These are phyloP conservation scores for Melitaea cinxia DNA, from an alignment of 1,140 invertebrate genomes.

Conservation along the genomic window DNA sequence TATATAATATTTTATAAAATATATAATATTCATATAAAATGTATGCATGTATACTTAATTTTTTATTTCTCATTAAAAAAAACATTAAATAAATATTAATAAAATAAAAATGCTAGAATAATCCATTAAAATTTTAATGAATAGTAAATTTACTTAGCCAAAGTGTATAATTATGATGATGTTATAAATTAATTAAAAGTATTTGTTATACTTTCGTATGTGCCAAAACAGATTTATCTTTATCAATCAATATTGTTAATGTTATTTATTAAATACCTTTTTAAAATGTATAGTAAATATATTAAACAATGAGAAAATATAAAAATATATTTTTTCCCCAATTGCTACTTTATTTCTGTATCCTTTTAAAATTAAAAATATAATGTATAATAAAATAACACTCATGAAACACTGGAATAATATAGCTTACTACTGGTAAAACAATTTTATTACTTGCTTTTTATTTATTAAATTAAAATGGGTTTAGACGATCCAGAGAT, in stretches of 20 bases:
- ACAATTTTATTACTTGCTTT: too few species aligned
- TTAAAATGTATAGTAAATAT: conserved; percentile 11
- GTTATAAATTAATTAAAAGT: background rate
- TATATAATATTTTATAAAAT: too few species aligned
- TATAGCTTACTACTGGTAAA: too few species aligned
- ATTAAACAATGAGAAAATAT: conserved; percentile 10
- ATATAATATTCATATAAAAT: too few species aligned
- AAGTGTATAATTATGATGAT: background rate
- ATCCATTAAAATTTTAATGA: background rate
- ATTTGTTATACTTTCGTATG: background rate
- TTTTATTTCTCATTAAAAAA: too few species aligned
- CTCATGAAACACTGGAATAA: too few species aligned
- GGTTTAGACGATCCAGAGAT: too few species aligned
- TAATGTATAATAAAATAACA: too few species aligned
- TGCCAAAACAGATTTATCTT: conserved; percentile 22
- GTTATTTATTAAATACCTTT: conserved; percentile 11
- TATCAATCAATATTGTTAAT: conserved; percentile 10
- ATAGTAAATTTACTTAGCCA: background rate
- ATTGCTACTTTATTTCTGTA: background rate
- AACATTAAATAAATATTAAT: too few species aligned
- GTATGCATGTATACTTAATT: too few species aligned
- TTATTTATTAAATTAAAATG: too few species aligned
- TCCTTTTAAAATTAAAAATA: too few species aligned
- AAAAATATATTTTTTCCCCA: conserved; percentile 24
- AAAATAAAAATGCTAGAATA: background rate